Evolutionary conservation across 2,888 invertebrate genomes (phyloP), one percentile per base, ranked within the genome.

Genomic region (Megalurothrips usitatus): DNA sequence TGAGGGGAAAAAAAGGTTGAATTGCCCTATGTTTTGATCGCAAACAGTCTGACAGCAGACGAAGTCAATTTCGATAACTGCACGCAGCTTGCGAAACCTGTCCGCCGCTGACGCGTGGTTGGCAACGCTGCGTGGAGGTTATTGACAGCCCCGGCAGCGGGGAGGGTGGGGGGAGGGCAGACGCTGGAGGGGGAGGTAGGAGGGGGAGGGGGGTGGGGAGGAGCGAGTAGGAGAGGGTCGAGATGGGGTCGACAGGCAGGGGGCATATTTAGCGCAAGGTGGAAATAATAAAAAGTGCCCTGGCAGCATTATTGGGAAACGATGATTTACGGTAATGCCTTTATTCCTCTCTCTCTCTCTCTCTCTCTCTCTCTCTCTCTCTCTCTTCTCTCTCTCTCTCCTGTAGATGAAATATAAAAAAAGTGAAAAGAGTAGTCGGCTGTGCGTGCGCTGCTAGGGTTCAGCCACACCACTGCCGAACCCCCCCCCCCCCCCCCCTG

Each of bases 271-370:
- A 82, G 82, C 79, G 80, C 43, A 52, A 63, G 81, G 81, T 49
- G 43, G 58, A 81, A 79, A 79, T 79, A 81, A 78, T 79, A 52
- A 84, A 86, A 86, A 86, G 86, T 86, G 85, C 85, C 85, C 86
- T 86, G 86, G 86, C 86, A 87, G 87, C 87, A 86, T 89, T 90
- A 90, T 89, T 89, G 89, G 89, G 87, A 89, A 89, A 88, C 88
- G 89, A 89, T 90, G 89, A 90, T 90, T 90, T 90, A 90, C 89
- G 89, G 89, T 90, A 89, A 90, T 89, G 89, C 89, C 87, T 87
- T 88, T 86, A 85, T 82, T 82, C 81, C 79, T 82, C 81, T 52
- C 52, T 52, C 52, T 52, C 52, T 52, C 17, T n/a, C n/a, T 43
- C 87, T 87, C 88, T 86, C 85, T 82, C 82, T 80, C 79, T 82